Evolutionary conservation across 2,888 invertebrate genomes (phyloP).

Genomic region (Papilio protenor): DNA sequence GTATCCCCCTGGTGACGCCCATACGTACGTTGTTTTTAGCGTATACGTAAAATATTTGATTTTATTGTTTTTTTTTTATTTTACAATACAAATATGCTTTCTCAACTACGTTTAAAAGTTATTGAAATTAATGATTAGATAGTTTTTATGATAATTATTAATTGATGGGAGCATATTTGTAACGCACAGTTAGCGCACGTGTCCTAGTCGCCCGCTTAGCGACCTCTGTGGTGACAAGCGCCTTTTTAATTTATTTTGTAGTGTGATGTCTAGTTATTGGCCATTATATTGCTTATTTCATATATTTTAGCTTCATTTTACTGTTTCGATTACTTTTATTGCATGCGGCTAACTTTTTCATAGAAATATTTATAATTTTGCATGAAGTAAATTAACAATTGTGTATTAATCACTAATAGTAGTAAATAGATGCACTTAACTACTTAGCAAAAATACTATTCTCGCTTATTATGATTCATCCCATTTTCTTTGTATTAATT

Average conservation of each 20-base stretch:
- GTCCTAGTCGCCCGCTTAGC: slow-evolving; percentile 50
- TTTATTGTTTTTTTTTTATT: too few relatives aligned
- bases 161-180: not conserved
- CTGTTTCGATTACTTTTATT: not conserved
- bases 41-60: too few relatives aligned
- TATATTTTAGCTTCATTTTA: not conserved
- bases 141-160: too few relatives aligned
- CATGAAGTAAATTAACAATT: not conserved
- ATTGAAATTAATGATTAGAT: too few relatives aligned
- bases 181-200: slow-evolving; percentile 12
- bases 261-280: slow-evolving; percentile 45
- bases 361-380: not conserved
- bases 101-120: too few relatives aligned
- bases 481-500: slow-evolving; percentile 28
- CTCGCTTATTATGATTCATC: slow-evolving; percentile 13
- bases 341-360: not conserved
- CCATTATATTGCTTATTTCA: slow-evolving; percentile 39
- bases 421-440: not conserved
- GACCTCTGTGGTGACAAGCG: slow-evolving; percentile 56
- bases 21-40: too few relatives aligned
- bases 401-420: not conserved
- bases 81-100: too few relatives aligned
- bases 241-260: slow-evolving; percentile 44
- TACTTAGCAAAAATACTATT: not conserved
- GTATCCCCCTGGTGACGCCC: too few relatives aligned